Evolutionary conservation across 2,888 invertebrate genomes (phyloP), one percentile per base, ranked within the genome.

Genomic region (Sialis lutaria): DNA sequence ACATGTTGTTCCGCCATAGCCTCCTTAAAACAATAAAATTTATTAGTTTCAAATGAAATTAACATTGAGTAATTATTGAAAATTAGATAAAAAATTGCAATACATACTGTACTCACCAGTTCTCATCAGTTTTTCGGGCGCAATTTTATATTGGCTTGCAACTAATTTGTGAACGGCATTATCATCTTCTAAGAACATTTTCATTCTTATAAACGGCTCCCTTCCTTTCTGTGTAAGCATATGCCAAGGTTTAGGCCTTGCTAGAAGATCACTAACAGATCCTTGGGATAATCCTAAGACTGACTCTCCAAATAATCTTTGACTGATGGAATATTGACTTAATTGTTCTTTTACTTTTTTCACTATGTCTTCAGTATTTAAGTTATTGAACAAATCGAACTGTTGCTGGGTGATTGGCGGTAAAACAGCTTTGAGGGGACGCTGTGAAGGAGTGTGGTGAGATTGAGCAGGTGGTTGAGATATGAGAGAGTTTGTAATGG

Each of bases 361-460:
- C 46, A 98, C 98, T 55, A 98, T 91, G 54, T 97, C 96, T 68
- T 98, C 97, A 1, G 98, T 98, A 65, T 97, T 96, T 53, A 98
- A 75, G 64, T 91, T 91, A 63, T 95, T 90, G 70, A 93, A 96
- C 69, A 91, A 82, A 67, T 98, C 97, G 67, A 97, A 97, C 63
- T 98, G 96, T 59, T 97, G 95, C 63, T 97, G 97, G 1, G 96
- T 96, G 54, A 98, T 95, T 3, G 97, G 96, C 40, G 96, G 95
- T 56, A 97, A 75, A 42, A 97, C 95, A 33, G 95, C 93, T 69
- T 93, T 92, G 58, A 93, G 77, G 10, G 95, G 93, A 55, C 95
- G 73, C 61, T 90, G 90, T 41, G 80, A 80, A 10, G 82, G 77
- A 45, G 82, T 72, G 59, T 89, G 90, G 61, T 90, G 88, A 7